Conservation (phyloP, 2,888 invertebrate species). For the Catocala nupta region DNA sequence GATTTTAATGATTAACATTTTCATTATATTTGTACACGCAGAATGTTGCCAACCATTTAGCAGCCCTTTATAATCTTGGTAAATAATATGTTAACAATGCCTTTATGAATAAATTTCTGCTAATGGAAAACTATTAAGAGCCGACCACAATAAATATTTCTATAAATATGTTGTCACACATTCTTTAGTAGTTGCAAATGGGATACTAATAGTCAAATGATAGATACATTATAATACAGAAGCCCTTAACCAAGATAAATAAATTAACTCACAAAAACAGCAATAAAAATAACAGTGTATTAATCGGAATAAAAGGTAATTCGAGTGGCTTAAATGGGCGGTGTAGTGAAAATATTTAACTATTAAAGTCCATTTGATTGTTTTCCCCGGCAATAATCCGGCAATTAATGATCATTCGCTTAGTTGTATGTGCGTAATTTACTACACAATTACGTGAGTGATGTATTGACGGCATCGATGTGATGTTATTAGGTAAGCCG, state of each 20-base stretch:
- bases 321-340: conserved; percentile 63
- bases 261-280: conserved; percentile 63
- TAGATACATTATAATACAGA: conserved; percentile 55
- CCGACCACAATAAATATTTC: conserved; percentile 14
- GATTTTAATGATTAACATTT: conserved; percentile 34
- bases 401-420: conserved; percentile 57
- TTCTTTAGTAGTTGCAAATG: conserved; percentile 10
- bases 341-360: conserved; percentile 72
- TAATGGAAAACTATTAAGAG: conserved; percentile 15
- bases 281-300: conserved; percentile 66
- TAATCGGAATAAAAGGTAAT: conserved; percentile 70
- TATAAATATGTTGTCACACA: conserved; percentile 24
- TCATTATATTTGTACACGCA: conserved; percentile 29
- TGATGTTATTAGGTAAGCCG: not conserved
- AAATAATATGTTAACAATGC: conserved; percentile 15
- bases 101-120: conserved; percentile 12
- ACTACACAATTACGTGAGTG: conserved; percentile 39
- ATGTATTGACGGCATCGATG: conserved; percentile 29
- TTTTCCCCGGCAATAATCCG: conserved; percentile 64
- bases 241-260: conserved; percentile 53
- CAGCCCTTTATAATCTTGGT: conserved; percentile 29
- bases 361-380: conserved; percentile 71
- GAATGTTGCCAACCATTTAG: conserved; percentile 30
- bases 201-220: conserved; percentile 31
- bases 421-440: conserved; percentile 42